Evolutionary conservation across 2,888 invertebrate genomes (phyloP).

Genomic region (Emesis russula): DNA sequence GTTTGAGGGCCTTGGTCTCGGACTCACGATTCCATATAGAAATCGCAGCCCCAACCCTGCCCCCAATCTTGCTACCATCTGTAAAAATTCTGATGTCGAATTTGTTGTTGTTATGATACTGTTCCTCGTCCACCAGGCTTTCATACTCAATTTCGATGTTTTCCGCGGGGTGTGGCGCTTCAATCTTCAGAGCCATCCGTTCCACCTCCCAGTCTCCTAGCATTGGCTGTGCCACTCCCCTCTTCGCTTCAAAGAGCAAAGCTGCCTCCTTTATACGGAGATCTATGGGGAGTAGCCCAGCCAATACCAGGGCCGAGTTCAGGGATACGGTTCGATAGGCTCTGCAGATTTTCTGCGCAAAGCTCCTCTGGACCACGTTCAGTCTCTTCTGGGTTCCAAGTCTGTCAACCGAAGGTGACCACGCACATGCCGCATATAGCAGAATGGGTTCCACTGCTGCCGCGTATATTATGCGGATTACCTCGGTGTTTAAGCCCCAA

Average conservation of each 20-base stretch:
- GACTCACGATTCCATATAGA: no score
- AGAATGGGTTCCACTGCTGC: slow-evolving; percentile 62
- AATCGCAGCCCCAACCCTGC: no score
- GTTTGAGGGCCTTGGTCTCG: no score
- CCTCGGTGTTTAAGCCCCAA: slow-evolving; percentile 53
- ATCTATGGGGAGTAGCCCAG: slow-evolving; percentile 46
- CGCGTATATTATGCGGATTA: slow-evolving; percentile 51
- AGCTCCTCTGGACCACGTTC: slow-evolving; percentile 39
- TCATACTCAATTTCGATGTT: no score
- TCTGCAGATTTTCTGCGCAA: slow-evolving; percentile 56
- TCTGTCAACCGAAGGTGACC: slow-evolving; percentile 48
- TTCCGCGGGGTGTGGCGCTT: no score
- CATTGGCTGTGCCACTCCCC: neutral
- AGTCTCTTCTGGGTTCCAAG: slow-evolving; percentile 38
- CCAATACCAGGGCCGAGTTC: slow-evolving; percentile 54
- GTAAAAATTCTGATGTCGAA: no score
- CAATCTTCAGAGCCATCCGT: neutral
- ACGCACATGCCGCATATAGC: slow-evolving; percentile 63
- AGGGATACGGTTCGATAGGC: slow-evolving; percentile 74
- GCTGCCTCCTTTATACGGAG: slow-evolving; percentile 70
- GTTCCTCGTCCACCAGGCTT: no score
- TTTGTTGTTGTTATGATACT: no score
- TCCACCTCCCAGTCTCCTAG: neutral
- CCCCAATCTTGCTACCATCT: no score
- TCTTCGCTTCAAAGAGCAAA: slow-evolving; percentile 40